phyloP scores from a whole-genome alignment of 2,888 invertebrate genomes.

The Agrochola litura region DNA sequence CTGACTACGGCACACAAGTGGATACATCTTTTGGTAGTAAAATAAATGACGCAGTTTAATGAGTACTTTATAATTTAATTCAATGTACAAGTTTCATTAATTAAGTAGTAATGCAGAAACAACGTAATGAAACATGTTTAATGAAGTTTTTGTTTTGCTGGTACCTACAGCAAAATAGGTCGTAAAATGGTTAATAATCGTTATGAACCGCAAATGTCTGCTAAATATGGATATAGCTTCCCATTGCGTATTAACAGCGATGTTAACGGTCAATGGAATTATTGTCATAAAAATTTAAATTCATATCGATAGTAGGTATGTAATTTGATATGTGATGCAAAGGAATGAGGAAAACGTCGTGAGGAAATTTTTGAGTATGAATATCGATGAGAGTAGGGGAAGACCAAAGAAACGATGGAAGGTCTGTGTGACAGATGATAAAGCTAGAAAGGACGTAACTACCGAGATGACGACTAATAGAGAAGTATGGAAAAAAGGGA shows the following conservation, averaged over 20 bases:
- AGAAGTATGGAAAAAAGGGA: too few species aligned
- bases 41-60: constrained; percentile 12
- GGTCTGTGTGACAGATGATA: too few species aligned
- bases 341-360: too few species aligned
- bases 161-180: background rate
- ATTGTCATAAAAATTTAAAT: constrained; percentile 8
- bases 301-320: background rate
- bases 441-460: too few species aligned
- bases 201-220: background rate
- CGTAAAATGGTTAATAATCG: constrained; percentile 18
- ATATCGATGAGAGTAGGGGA: too few species aligned
- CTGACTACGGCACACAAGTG: background rate
- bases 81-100: constrained; percentile 12
- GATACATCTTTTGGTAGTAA: constrained; percentile 5
- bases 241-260: background rate
- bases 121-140: constrained; percentile 6
- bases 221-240: constrained; percentile 10
- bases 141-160: constrained; percentile 18
- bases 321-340: background rate
- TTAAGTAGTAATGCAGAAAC: constrained; percentile 13
- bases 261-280: background rate
- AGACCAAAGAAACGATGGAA: too few species aligned
- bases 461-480: too few species aligned
- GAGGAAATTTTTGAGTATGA: too few species aligned
- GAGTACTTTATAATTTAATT: background rate